Percentiles rank a stretch among this genome's conserved stretches.
Evolutionary conservation across 2,113 vertebrate genomes (phyloP).

Genomic region (Ahaetulla prasina): DNA sequence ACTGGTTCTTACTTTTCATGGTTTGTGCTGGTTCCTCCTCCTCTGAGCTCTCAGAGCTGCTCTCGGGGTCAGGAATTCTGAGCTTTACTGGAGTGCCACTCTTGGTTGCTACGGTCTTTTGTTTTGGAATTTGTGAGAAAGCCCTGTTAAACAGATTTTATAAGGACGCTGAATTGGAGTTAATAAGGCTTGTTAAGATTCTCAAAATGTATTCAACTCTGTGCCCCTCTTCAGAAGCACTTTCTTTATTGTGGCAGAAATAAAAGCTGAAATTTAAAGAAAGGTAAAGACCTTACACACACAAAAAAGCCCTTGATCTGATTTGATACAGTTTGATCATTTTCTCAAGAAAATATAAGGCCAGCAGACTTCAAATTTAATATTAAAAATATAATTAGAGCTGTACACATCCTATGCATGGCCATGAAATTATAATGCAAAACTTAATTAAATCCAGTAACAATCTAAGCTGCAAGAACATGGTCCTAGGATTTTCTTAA

Average conservation of each 20-base stretch:
- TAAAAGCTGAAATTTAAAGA: neutral
- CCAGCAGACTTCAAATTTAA: neutral
- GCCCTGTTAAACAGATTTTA: conserved; percentile 53
- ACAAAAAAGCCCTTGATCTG: neutral
- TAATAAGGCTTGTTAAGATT: neutral
- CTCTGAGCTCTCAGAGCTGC: conserved; percentile 75
- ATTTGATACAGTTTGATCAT: neutral
- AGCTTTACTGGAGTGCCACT: conserved; percentile 53
- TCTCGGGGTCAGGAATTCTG: conserved; percentile 70
- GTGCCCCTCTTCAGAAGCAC: neutral
- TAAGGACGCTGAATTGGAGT: neutral
- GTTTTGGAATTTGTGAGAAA: conserved; percentile 61
- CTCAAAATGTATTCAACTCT: neutral
- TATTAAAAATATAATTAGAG: neutral
- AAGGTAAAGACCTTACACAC: neutral
- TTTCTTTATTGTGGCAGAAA: neutral
- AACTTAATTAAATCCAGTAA: neutral
- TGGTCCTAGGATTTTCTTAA: neutral
- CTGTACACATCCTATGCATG: neutral
- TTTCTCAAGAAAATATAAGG: neutral
- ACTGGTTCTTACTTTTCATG: conserved; percentile 53
- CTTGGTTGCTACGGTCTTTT: conserved; percentile 56
- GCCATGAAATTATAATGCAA: neutral
- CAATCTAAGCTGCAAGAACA: neutral
- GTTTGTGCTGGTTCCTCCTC: conserved; percentile 65